Base-by-base conservation (phyloP, 2,888 invertebrate species). In the Tolmerus cingulatus region DNA sequence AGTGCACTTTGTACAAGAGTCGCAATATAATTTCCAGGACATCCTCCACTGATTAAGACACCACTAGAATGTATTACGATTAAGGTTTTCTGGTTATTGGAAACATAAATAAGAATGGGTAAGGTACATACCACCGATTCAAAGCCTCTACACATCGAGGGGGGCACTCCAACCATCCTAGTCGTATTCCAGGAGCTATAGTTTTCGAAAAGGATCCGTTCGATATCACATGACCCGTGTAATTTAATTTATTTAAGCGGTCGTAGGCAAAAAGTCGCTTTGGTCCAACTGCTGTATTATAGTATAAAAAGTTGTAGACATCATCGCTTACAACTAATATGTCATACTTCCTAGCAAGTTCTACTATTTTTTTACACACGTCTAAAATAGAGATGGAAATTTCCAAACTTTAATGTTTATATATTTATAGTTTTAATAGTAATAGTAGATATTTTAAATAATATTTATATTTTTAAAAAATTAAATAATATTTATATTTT, bases 191-290 rank as follows among this genome's bases (percentile, higher is more conserved):
- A 0, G 95, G 95, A 0, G 94, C 94, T 87, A 95, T 90, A 81
- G 95, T 94, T 91, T 95, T 95, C 0, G 95, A 95, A 90, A 95
- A 95, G 1, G 94, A 93, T 30, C 95, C 94, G 90, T 95, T 95
- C 0, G 95, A 95, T 55, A 95, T 92, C 4, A 95, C 93, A 90
- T 94, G 93, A 5, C 94, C 93, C 46, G 90, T 90, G 87, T 92
- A 94, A 90, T 0, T 89, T 27, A 90, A 14, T 46, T 93, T 92
- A 5, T 90, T 89, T 12, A 90, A 90, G 86, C 91, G 89, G 90
- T 95, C 95, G 89, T 93, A 95, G 4, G 93, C 92, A 87, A 93
- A 93, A 0, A 95, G 91, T 87, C 95, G 92, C 74, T 92, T 93
- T 4, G 94, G 94, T 2, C 92, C 91, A 1, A 89, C 90, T 12